phyloP scores from a whole-genome alignment of 2,888 invertebrate genomes.

The Nemurella pictetii region DNA sequence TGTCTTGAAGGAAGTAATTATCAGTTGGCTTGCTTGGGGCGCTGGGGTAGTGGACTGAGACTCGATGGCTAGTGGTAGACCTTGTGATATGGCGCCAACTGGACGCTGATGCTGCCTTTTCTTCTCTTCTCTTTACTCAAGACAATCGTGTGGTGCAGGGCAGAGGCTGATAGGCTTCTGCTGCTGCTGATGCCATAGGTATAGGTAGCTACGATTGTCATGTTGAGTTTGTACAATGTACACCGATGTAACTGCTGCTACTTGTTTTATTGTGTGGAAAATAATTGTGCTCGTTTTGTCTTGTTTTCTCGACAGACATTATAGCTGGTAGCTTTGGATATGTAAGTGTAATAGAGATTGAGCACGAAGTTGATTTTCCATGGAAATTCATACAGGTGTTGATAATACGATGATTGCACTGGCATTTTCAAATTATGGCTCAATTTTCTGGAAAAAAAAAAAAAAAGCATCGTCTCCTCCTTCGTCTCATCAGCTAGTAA shows the following conservation, averaged over 20 bases:
- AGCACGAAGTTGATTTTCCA: slow-evolving; percentile 9
- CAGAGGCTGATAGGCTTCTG: neutral
- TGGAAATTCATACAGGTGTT: slow-evolving; percentile 1
- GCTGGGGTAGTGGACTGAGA: slow-evolving; percentile 27
- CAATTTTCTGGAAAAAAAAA: neutral
- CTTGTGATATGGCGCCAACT: slow-evolving; percentile 24
- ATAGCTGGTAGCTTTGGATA: neutral
- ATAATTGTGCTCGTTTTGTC: slow-evolving; percentile 5
- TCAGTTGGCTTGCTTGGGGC: neutral
- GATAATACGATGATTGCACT: neutral
- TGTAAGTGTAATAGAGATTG: neutral
- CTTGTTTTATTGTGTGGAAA: slow-evolving; percentile 7
- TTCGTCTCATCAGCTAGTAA: neutral
- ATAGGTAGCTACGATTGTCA: neutral
- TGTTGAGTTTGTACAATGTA: slow-evolving; percentile 11
- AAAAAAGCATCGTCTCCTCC: neutral
- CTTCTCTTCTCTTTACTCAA: neutral
- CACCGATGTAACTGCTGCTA: neutral
- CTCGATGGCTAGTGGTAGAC: too few relatives aligned
- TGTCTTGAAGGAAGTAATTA: slow-evolving; percentile 32
- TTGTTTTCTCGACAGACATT: neutral
- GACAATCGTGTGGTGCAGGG: neutral
- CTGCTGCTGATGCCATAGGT: neutral
- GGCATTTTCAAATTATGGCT: neutral
- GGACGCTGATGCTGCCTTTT: neutral